Conservation (phyloP, 2,888 invertebrate species). For the Criorhina ranunculi region DNA sequence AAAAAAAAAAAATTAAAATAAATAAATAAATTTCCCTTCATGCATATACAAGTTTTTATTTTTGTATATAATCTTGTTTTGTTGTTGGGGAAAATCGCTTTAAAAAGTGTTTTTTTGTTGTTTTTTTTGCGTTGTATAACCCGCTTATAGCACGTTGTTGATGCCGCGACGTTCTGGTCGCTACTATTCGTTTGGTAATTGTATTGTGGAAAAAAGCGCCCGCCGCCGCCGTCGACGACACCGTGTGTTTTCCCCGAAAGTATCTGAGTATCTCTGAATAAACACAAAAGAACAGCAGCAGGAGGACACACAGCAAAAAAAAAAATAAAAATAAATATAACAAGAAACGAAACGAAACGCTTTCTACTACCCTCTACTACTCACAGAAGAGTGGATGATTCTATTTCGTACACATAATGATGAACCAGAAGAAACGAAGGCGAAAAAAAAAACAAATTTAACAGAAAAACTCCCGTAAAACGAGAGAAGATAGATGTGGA, state of each 20-base stretch:
- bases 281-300: constrained; percentile 76
- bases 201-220: constrained; percentile 79
- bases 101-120: constrained; percentile 33
- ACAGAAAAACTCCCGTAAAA: constrained; percentile 73
- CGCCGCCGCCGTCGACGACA: constrained; percentile 72
- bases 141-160: constrained; percentile 82
- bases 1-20: constrained; percentile 19
- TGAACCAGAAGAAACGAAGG: constrained; percentile 44
- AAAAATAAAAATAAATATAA: constrained; percentile 21
- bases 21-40: constrained; percentile 2
- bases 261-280: constrained; percentile 76
- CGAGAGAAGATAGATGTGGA: constrained; percentile 68
- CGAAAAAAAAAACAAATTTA: constrained; percentile 27
- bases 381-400: constrained; percentile 74
- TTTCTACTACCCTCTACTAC: constrained; percentile 74
- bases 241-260: constrained; percentile 76
- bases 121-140: constrained; percentile 53
- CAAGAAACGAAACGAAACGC: constrained; percentile 44
- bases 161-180: constrained; percentile 84
- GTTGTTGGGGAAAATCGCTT: constrained; percentile 57
- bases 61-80: constrained; percentile 34
- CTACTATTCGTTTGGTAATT: constrained; percentile 82
- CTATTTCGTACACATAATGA: constrained; percentile 65
- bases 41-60: constrained; percentile 52
- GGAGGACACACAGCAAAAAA: constrained; percentile 58